phyloP scores from a whole-genome alignment of 2,797 vertebrate genomes.

The Enteromius thamalakanensis region DNA sequence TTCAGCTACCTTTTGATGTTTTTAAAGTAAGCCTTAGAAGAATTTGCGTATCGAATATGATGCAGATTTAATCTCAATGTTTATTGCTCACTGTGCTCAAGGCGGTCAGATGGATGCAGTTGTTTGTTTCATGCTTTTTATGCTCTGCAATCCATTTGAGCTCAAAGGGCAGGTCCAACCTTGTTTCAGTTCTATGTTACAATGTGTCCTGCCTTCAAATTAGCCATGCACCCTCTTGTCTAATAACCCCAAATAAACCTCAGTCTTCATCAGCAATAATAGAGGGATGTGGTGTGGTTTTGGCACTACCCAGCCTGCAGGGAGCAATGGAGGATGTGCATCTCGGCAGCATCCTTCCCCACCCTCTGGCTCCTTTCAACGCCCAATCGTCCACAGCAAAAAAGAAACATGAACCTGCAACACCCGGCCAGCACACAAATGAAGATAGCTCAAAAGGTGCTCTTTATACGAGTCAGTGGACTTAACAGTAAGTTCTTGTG shows the following conservation, averaged over 20 bases:
- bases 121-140: neutral
- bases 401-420: conserved; percentile 19
- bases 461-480: neutral
- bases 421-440: neutral
- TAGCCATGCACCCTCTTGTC: neutral
- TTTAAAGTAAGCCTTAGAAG: neutral
- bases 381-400: conserved; percentile 61
- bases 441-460: neutral
- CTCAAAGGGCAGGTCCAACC: neutral
- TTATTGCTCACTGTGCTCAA: neutral
- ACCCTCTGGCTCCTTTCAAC: conserved; percentile 59
- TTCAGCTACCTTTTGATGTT: neutral
- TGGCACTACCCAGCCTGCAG: conserved; percentile 50
- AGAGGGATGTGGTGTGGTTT: conserved; percentile 55
- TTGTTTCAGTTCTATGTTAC: neutral
- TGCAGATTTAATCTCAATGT: neutral
- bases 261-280: conserved; percentile 11
- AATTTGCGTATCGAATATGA: neutral
- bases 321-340: conserved; percentile 48
- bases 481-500: neutral
- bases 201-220: neutral
- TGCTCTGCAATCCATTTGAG: neutral
- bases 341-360: conserved; percentile 58
- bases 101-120: neutral
- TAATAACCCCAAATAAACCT: conserved; percentile 18